Evolutionary conservation across 2,113 vertebrate species (phyloP), one percentile per base, ranked within the genome.

Genomic region (Pteropus alecto): DNA sequence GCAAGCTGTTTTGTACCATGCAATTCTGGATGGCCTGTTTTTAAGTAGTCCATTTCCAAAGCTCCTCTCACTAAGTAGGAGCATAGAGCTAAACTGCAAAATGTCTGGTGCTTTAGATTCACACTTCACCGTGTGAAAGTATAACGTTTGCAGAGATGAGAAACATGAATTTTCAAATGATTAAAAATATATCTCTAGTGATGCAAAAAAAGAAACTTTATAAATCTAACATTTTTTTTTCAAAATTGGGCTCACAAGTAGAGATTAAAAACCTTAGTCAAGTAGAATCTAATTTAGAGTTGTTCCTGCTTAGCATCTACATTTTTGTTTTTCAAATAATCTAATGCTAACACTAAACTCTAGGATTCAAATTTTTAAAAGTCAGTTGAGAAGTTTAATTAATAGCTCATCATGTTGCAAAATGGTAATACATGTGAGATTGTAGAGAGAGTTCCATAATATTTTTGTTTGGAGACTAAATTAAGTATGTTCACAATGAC

Each of bases 91-190:
- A 35, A 97, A 92, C 96, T 83, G 71, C 74, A 92, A 94, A 90
- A 96, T 79, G 87, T 70, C 54, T 76, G 87, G 89, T 94, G 76
- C 48, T 92, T 93, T 93, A 76, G 60, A 88, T 70, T 94, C 79
- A 90, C 84, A 94, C 54, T 85, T 93, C 51, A 93, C 83, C 93
- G 90, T 90, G 9, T 92, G 94, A 58, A 86, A 63, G 70, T 0
- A 0, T 89, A 92, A 87, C 54, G 63, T 82, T 48, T 96, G 24
- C 70, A 76, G 54, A 83, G 78, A 89, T 16, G 43, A 35, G 83
- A 86, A 73, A 93, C n/a, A 54, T 93, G 95, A 73, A 82, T 78
- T 94, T 97, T 97, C 88, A 93, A 95, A 95, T 90, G 95, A 96
- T 89, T 89, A 92, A 95, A 96, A 93, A 78, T 63, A 56, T 92